Percentiles rank a stretch among this genome's conserved stretches.
Conservation (phyloP, 2,113 vertebrate species). For the Beaufortia kweichowensis region DNA sequence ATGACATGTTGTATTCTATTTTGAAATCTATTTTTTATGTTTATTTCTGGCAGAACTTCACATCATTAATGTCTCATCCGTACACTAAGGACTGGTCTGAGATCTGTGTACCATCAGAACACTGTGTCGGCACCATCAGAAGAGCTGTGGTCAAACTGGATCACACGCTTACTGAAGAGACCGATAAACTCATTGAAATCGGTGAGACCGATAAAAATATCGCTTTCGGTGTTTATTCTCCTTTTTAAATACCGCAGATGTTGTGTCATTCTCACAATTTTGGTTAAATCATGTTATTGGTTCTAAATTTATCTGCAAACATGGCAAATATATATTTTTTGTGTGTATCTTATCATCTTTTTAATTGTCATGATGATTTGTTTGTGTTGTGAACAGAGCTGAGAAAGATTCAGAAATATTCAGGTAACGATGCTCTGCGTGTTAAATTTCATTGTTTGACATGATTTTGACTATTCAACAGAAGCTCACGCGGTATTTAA, state of each 20-base stretch:
- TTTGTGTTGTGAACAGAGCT: slow-evolving; percentile 66
- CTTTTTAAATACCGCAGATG: too few species aligned
- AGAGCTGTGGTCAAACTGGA: slow-evolving; percentile 69
- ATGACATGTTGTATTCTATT: too few species aligned
- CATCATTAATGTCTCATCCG: slow-evolving; percentile 64
- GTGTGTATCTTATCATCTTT: background rate
- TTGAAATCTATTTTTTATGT: background rate
- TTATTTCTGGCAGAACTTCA: slow-evolving; percentile 67
- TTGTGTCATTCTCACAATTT: too few species aligned
- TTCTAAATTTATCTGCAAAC: too few species aligned
- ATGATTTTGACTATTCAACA: background rate
- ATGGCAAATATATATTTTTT: too few species aligned
- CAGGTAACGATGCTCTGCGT: slow-evolving; percentile 61
- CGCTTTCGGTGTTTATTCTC: too few species aligned
- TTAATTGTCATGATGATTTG: background rate
- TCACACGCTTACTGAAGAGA: slow-evolving; percentile 58
- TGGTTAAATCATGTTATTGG: too few species aligned
- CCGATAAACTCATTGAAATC: slow-evolving; percentile 64
- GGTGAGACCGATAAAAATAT: too few species aligned
- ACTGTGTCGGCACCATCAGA: slow-evolving; percentile 68
- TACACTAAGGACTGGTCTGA: slow-evolving; percentile 73
- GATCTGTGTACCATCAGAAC: slow-evolving; percentile 69
- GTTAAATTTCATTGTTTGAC: background rate
- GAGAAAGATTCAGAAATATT: slow-evolving; percentile 69
- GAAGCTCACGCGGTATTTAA: too few species aligned